Conservation (phyloP, 2,113 vertebrate genomes). For the Heptranchias perlo region DNA sequence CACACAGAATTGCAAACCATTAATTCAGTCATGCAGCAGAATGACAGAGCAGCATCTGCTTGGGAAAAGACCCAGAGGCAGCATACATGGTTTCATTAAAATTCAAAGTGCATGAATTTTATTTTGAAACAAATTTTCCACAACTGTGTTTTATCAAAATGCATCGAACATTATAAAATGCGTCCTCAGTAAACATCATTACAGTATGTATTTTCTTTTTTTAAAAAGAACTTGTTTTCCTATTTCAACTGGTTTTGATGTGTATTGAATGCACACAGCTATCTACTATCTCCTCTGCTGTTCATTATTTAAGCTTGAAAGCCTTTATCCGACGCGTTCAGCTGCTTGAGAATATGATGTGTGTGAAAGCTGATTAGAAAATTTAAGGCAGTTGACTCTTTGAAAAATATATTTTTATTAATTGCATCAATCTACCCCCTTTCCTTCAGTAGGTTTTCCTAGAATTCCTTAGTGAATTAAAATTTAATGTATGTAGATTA, state of each 20-base stretch:
- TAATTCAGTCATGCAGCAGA: neutral
- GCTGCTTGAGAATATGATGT: constrained; percentile 18
- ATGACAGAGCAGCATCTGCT: constrained; percentile 1
- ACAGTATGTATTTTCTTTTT: neutral
- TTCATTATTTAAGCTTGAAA: constrained; percentile 35
- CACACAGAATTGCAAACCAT: constrained; percentile 13
- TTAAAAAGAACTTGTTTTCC: neutral
- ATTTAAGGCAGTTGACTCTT: constrained; percentile 28
- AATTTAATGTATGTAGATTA: constrained; percentile 30
- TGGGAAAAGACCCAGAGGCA: neutral
- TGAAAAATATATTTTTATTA: constrained; percentile 36
- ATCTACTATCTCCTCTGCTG: constrained; percentile 15
- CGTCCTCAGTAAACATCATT: neutral
- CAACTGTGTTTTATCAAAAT: neutral
- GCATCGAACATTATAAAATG: neutral
- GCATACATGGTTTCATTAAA: neutral
- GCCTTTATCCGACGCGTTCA: constrained; percentile 19
- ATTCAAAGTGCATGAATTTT: constrained; percentile 1
- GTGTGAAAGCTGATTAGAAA: constrained; percentile 31
- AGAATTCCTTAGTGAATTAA: constrained; percentile 14
- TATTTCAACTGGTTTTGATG: neutral
- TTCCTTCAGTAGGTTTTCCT: neutral
- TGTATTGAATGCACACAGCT: neutral
- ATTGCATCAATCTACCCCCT: neutral
- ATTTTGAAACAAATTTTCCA: neutral